phyloP scores from a whole-genome alignment of 2,113 vertebrate species.

The Mohoua ochrocephala region DNA sequence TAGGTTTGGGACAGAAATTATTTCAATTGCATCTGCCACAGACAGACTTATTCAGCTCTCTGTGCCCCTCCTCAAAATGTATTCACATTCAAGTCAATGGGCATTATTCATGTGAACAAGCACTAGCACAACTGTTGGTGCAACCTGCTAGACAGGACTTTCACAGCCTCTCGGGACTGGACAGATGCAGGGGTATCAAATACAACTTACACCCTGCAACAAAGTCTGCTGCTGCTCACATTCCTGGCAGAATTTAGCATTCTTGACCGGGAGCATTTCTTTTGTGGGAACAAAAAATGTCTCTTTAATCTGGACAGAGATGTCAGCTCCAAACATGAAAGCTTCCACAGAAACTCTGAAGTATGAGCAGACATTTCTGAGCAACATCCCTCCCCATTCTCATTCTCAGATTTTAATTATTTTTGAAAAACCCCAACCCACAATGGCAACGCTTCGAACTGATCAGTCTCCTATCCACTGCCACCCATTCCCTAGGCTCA shows the following conservation, averaged over 20 bases:
- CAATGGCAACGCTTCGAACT: neutral
- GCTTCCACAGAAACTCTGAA: neutral
- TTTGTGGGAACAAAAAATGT: neutral
- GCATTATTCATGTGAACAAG: neutral
- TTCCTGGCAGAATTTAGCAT: neutral
- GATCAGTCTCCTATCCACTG: neutral
- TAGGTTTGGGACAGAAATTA: neutral
- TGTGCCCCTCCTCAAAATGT: neutral
- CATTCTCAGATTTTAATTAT: neutral
- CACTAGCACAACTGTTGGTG: neutral
- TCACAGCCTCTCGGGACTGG: neutral
- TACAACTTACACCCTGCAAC: neutral
- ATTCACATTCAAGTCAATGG: neutral
- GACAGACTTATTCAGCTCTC: neutral
- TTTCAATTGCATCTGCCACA: neutral
- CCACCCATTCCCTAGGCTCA: neutral
- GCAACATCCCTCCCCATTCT: neutral
- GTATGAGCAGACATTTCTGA: neutral
- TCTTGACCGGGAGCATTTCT: neutral
- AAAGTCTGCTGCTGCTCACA: neutral
- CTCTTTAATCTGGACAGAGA: neutral
- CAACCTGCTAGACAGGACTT: neutral
- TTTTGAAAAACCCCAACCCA: neutral
- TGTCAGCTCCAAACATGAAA: neutral
- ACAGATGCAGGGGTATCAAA: neutral